phyloP scores from a whole-genome alignment of 2,797 vertebrate genomes.

The Liasis olivaceus region DNA sequence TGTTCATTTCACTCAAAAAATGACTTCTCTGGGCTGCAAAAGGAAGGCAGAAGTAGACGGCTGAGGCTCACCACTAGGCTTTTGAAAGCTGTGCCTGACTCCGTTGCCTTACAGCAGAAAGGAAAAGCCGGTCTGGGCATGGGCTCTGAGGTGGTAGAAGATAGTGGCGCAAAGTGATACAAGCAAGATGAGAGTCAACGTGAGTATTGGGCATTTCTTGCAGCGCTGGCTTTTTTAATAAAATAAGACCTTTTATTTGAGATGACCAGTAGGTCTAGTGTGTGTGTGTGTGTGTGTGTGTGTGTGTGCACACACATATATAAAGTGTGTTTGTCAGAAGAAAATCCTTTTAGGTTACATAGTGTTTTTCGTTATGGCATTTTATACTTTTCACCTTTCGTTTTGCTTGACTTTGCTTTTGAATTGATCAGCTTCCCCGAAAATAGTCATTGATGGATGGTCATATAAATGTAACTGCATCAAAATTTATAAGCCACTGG shows the following conservation, averaged over 20 bases:
- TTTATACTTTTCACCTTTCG: not conserved
- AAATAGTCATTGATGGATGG: not conserved
- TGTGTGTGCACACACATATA: not conserved
- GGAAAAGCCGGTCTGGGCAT: fast-evolving
- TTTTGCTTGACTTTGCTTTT: not conserved
- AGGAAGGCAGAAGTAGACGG: not conserved
- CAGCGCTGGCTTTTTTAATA: not conserved
- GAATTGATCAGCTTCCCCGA: not conserved
- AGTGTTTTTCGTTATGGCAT: not conserved
- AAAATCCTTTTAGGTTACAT: not conserved
- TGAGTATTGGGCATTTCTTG: conserved; percentile 32
- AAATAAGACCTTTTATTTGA: not conserved
- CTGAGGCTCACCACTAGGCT: not conserved
- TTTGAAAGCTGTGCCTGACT: not conserved
- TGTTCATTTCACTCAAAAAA: not conserved
- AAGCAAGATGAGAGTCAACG: conserved; percentile 58
- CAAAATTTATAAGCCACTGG: not conserved
- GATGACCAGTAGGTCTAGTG: fast-evolving
- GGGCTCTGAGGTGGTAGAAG: conserved; percentile 31
- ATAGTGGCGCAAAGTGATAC: not conserved
- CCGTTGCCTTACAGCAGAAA: not conserved
- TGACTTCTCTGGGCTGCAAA: conserved; percentile 11
- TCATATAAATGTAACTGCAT: not conserved
- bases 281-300: too few species aligned
- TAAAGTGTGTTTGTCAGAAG: not conserved